Evolutionary conservation across 2,797 vertebrate genomes (phyloP).

Genomic region (Cossypha dichroa): DNA sequence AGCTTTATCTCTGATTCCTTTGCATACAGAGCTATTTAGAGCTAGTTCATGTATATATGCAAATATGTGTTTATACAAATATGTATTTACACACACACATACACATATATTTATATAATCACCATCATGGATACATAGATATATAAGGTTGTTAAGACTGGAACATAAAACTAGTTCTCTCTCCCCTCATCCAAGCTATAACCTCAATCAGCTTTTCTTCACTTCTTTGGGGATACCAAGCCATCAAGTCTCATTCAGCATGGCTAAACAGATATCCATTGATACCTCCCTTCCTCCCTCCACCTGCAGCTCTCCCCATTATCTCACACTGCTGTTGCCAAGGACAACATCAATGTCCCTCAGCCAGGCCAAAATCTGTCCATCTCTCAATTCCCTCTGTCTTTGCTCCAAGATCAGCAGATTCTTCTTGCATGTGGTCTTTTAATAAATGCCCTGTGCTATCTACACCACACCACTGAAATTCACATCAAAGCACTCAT

Average conservation of each 20-base stretch:
- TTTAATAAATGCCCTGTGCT: neutral
- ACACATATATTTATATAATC: neutral
- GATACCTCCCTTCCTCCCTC: neutral
- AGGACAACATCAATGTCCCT: neutral
- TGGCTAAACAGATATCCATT: neutral
- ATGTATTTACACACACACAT: neutral
- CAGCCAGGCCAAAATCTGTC: neutral
- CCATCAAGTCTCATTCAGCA: neutral
- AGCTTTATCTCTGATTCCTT: neutral
- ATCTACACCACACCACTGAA: neutral
- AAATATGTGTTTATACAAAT: neutral
- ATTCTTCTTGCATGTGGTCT: neutral
- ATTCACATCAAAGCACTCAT: neutral
- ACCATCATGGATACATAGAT: neutral
- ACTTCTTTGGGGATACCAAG: neutral
- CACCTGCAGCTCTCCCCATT: neutral
- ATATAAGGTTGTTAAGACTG: neutral
- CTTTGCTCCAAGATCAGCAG: neutral
- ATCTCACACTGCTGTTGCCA: neutral
- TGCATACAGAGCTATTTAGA: neutral
- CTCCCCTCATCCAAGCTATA: neutral
- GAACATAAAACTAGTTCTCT: neutral
- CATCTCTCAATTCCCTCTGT: neutral
- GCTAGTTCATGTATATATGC: neutral
- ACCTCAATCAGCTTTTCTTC: neutral